phyloP scores from a whole-genome alignment of 2,113 vertebrate species.

The Syrmaticus mikado region DNA sequence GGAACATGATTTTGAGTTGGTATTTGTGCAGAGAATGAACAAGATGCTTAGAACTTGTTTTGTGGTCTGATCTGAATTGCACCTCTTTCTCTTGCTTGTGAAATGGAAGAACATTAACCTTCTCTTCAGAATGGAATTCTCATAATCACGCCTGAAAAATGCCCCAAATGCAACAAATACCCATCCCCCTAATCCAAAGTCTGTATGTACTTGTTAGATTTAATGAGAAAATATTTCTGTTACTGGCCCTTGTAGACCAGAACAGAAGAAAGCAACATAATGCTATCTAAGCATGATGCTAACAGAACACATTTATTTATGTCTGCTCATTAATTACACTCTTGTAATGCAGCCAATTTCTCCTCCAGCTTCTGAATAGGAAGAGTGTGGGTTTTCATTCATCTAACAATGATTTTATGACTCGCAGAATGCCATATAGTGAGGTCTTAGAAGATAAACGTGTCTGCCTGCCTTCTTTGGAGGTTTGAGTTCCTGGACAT shows the following conservation, averaged over 20 bases:
- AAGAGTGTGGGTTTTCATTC: constrained; percentile 35
- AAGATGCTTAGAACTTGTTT: background rate
- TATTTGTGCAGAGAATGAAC: background rate
- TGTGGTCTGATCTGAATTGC: background rate
- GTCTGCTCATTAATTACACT: constrained; percentile 57
- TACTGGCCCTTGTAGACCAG: background rate
- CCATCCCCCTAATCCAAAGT: background rate
- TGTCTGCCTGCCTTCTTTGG: constrained; percentile 5
- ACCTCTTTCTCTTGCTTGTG: background rate
- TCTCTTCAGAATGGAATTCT: background rate
- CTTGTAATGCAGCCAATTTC: constrained; percentile 45
- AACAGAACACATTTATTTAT: constrained; percentile 52
- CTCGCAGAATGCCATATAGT: constrained; percentile 21
- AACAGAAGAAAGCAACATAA: constrained; percentile 40
- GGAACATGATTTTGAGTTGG: background rate
- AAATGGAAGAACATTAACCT: background rate
- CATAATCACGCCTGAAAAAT: background rate
- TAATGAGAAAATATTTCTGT: constrained; percentile 26
- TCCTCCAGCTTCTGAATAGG: constrained; percentile 10
- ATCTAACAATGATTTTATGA: constrained; percentile 48
- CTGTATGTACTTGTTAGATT: background rate
- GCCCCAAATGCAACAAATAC: background rate
- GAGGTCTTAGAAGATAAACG: constrained; percentile 4
- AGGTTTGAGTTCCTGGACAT: constrained; percentile 34
- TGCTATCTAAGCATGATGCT: background rate